Evolutionary conservation across 2,113 vertebrate genomes (phyloP), one percentile per base, ranked within the genome.

Genomic region (Ursus arctos): DNA sequence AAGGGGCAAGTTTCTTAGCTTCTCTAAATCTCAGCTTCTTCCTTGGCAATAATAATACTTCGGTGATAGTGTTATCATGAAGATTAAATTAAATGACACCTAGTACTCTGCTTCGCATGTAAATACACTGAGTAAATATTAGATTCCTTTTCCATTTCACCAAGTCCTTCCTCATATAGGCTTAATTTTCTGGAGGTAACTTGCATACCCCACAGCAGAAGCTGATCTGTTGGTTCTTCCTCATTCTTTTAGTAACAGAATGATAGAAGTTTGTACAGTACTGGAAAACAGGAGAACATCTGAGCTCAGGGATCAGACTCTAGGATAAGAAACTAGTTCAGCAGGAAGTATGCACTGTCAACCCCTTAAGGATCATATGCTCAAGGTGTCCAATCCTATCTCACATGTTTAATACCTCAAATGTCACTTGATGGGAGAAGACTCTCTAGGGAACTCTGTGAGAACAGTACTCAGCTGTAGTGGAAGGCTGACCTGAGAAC

Each of bases 271-370:
- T 95, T 85, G 65, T 83, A 72, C 95, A 92, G 87, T 71, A 6
- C 18, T 67, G 69, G 94, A 91, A 63, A 85, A 97, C 28, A 87
- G 91, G 94, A 94, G 96, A 95, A 97, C 90, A 97, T 88, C 96
- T 88, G 95, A 98, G 96, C 96, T 95, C 84, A 26, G 91, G 96
- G 84, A 96, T 96, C 90, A 76, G 95, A 94, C 96, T 88, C 36
- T 72, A 89, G 97, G 97, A 98, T 98, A 98, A 98, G 97, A 98
- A 98, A 98, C 97, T 97, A 98, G 98, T 98, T 98, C 98, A 98
- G 94, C 97, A 98, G 97, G 98, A 98, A 98, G 97, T 76, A 82
- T 83, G 90, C 85, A n/a, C 96, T 83, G 88, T 94, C 92, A 92
- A 61, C 77, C 90, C 92, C 86, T 94, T 91, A 92, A 86, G 98